Conservation (phyloP, 30 jellyfish, hydroid and myxozoan genomes). For the Turritopsis dohrnii region DNA sequence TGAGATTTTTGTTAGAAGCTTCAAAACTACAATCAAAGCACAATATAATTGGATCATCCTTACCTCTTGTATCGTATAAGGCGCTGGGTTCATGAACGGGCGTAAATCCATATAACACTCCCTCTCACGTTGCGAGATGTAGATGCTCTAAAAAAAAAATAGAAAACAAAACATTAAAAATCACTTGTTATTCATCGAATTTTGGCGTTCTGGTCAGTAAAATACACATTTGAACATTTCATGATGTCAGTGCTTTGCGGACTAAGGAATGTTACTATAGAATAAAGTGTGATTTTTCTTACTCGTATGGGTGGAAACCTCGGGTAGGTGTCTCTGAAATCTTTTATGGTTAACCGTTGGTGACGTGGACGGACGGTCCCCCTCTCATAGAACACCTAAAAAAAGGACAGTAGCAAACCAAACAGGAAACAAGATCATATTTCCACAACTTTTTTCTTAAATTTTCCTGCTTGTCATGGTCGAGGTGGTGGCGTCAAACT, state of each 20-base stretch:
- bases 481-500: too few relatives aligned
- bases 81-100: conserved; percentile 99
- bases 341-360: conserved; percentile 74
- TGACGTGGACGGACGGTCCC: conserved; percentile 63
- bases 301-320: conserved; percentile 98
- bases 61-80: conserved; percentile 95
- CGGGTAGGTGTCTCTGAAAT: conserved; percentile 96
- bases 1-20: too few relatives aligned
- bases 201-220: too few relatives aligned
- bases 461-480: too few relatives aligned
- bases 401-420: background rate
- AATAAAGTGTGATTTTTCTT: conserved; percentile 20
- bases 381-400: conserved; percentile 85
- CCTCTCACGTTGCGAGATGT: conserved; percentile 94
- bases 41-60: too few relatives aligned
- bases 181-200: too few relatives aligned
- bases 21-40: too few relatives aligned
- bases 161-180: background rate
- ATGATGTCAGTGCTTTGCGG: too few relatives aligned
- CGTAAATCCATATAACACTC: conserved; percentile 88
- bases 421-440: background rate
- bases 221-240: too few relatives aligned
- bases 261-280: background rate
- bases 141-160: conserved; percentile 67
- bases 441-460: too few relatives aligned